A percentile compares a stretch with the other conserved stretches of the same genome.
Evolutionary conservation across 2,888 invertebrate species (phyloP).

Genomic region (Agrotis exclamationis): DNA sequence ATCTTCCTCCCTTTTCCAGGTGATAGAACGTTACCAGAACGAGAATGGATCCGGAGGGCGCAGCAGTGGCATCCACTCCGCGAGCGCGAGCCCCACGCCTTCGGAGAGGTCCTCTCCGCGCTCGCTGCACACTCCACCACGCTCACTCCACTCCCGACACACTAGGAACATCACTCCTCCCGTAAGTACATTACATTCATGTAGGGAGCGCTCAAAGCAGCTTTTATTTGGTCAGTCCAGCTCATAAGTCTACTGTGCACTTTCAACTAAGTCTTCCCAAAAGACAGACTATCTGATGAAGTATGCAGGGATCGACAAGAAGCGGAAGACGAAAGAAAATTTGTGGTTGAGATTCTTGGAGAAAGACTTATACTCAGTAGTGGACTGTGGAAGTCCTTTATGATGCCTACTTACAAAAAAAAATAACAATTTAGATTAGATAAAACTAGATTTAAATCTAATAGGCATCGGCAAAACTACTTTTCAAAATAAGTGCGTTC

Average conservation of each 20-base stretch:
- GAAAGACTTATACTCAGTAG: not conserved
- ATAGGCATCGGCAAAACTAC: no score
- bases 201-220: no score
- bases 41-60: slow-evolving; percentile 91
- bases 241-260: no score
- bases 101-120: slow-evolving; percentile 86
- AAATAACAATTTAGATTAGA: no score
- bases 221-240: no score
- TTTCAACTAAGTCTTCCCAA: no score
- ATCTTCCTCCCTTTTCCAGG: slow-evolving; percentile 80
- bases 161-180: slow-evolving; percentile 84
- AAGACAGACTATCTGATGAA: not conserved
- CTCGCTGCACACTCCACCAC: slow-evolving; percentile 76
- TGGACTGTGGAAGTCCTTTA: not conserved
- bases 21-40: slow-evolving; percentile 92
- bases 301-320: not conserved
- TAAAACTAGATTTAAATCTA: no score
- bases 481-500: no score
- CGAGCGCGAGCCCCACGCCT: slow-evolving; percentile 88
- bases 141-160: slow-evolving; percentile 75
- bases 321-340: no score
- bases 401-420: no score
- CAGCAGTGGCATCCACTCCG: slow-evolving; percentile 91
- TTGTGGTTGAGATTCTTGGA: no score
- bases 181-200: slow-evolving; percentile 72